Conservation (phyloP, 1,140 invertebrate species). For the Diorhabda sublineata region DNA sequence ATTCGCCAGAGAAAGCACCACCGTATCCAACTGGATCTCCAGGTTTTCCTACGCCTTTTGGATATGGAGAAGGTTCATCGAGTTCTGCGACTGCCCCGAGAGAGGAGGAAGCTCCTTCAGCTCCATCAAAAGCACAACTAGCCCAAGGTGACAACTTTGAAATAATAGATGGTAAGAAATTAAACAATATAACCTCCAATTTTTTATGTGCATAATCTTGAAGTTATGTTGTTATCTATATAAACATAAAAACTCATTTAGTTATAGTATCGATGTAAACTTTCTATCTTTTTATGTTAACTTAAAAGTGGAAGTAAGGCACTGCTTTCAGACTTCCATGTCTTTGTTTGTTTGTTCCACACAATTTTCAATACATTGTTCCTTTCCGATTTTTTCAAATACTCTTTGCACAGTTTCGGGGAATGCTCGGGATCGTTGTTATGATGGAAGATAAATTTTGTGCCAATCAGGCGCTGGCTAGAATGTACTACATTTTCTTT, state of each 20-base stretch:
- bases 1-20: not conserved
- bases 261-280: not conserved
- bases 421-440: too few relatives aligned
- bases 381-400: too few relatives aligned
- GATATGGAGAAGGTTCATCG: constrained; percentile 32
- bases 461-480: too few relatives aligned
- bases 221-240: not conserved
- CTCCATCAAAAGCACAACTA: not conserved
- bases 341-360: not conserved
- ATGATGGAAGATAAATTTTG: too few relatives aligned
- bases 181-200: not conserved
- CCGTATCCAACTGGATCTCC: not conserved
- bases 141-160: not conserved
- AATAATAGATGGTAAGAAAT: not conserved
- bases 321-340: not conserved
- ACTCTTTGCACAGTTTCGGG: too few relatives aligned
- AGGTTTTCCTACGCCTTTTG: not conserved
- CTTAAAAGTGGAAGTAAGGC: not conserved
- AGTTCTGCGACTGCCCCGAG: not conserved
- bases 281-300: not conserved
- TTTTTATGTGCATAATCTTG: not conserved
- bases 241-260: not conserved
- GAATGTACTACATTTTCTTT: too few relatives aligned
- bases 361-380: too few relatives aligned
- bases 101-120: not conserved